A percentile compares a stretch with the other conserved stretches of the same genome.
Evolutionary conservation across 2,888 invertebrate species (phyloP).

Genomic region (Cancer borealis): DNA sequence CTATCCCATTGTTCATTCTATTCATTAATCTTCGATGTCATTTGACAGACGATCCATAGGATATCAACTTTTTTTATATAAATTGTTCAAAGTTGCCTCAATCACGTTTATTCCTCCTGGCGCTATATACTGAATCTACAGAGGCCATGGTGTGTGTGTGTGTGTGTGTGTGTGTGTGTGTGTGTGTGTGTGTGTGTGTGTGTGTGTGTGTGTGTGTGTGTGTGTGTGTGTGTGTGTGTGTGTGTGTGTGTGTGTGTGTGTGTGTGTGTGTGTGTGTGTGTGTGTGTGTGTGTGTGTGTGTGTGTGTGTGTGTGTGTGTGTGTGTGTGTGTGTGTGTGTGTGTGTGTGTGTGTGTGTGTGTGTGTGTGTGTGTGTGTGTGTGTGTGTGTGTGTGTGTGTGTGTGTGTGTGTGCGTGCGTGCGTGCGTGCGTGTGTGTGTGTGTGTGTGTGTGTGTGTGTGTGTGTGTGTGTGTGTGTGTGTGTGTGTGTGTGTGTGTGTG

Average conservation of each 20-base stretch:
- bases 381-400: conserved; percentile 45
- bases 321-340: not conserved
- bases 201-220: not conserved
- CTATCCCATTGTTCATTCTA: not conserved
- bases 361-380: conserved; percentile 44
- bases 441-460: conserved; percentile 36
- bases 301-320: conserved; percentile 44
- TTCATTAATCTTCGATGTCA: not conserved
- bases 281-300: not conserved
- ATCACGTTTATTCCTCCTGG: no score
- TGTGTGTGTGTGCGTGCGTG: conserved; percentile 43
- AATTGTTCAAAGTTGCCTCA: no score
- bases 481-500: not conserved
- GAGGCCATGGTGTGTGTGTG: not conserved
- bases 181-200: not conserved
- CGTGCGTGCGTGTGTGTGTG: conserved; percentile 45
- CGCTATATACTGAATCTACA: no score
- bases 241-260: conserved; percentile 54
- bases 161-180: not conserved
- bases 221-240: conserved; percentile 46
- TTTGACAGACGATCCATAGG: not conserved
- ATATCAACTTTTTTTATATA: not conserved
- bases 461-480: not conserved
- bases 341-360: not conserved
- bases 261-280: not conserved